Evolutionary conservation across 2,113 vertebrate genomes (phyloP), one percentile per base, ranked within the genome.

Genomic region (Calcarius ornatus): DNA sequence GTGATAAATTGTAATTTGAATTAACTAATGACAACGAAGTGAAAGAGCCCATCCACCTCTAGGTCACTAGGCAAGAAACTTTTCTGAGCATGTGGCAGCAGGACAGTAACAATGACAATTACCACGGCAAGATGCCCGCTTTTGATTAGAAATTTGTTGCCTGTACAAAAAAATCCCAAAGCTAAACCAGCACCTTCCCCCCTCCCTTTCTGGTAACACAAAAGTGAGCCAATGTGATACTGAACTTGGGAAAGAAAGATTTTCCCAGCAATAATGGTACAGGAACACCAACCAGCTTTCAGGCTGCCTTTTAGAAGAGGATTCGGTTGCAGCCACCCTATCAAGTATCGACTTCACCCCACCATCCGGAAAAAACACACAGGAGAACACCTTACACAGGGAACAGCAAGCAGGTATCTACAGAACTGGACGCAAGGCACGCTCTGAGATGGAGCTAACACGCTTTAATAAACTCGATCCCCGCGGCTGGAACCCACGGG

Each of bases 61-160:
- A 53, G n/a, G 15, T 57, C 21, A 66, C 28, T 35, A 84, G n/a
- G 24, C 1, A 66, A 21, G 20, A 63, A 66, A 50, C 13, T 63
- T 68, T 31, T 40, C 59, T 45, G 15, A 77, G 37, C 20, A 35
- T 16, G 2, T 38, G 11, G 28, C 59, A 81, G 42, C 35, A 66
- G 35, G 18, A n/a, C 7, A 45, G 9, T 25, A 33, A 56, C 30
- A 24, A 13, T 1, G 13, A 60, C 14, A 81, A 9, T 8, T 16
- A 59, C 2, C 11, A 30, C 0, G 0, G 10, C 2, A 23, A 81
- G 28, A 53, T 0, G 0, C 5, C 3, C 45, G 4, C 2, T 66
- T 84, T 42, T 12, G 17, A 75, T 54, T 25, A 75, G 12, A 70
- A 61, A 70, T 10, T 15, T n/a, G 11, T 4, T 50, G 28, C 9